Evolutionary conservation across 2,797 vertebrate genomes (phyloP).

Genomic region (Lates japonicus): DNA sequence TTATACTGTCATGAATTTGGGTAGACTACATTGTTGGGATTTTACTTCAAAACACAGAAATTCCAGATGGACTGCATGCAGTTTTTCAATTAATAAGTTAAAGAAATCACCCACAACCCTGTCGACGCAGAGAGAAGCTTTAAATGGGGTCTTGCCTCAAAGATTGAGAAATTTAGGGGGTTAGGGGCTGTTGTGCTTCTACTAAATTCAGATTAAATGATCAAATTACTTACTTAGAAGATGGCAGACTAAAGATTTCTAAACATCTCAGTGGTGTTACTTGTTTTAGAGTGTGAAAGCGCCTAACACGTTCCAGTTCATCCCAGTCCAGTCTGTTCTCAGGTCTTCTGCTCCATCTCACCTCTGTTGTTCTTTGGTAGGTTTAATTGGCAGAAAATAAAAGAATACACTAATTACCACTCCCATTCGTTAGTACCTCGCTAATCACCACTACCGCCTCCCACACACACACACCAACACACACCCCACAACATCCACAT

Average conservation of each 20-base stretch:
- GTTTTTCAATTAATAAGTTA: too few relatives aligned
- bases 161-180: background rate
- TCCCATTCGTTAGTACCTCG: conserved; percentile 38
- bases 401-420: conserved; percentile 48
- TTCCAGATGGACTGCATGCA: too few relatives aligned
- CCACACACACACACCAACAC: background rate
- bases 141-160: too few relatives aligned
- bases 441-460: conserved; percentile 27
- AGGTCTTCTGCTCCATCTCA: conserved; percentile 3
- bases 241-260: too few relatives aligned
- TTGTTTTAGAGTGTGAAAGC: background rate
- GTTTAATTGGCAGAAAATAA: conserved; percentile 63
- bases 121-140: background rate
- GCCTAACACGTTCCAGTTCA: background rate
- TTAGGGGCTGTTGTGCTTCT: background rate
- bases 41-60: too few relatives aligned
- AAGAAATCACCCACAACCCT: background rate
- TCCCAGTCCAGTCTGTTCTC: background rate
- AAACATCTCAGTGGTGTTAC: too few relatives aligned
- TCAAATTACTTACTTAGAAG: background rate
- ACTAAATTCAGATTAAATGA: background rate
- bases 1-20: too few relatives aligned
- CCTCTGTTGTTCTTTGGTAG: conserved; percentile 18
- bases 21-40: too few relatives aligned
- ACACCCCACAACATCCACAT: background rate